Percentiles rank a stretch among this genome's conserved stretches.
Evolutionary conservation across 2,797 vertebrate genomes (phyloP).

Genomic region (Urosaurus nigricauda): DNA sequence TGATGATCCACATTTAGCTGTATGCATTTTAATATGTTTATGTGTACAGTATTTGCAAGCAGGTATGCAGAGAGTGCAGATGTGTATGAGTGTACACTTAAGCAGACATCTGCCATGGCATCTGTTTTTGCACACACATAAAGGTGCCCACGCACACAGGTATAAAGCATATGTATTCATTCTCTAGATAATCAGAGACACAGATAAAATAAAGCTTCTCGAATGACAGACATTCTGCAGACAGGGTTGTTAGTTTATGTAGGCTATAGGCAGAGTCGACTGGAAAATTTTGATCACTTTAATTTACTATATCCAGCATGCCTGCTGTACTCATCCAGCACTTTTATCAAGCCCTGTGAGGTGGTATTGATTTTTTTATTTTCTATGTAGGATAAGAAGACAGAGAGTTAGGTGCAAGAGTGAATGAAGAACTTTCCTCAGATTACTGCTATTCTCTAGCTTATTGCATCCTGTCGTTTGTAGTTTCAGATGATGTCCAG

Average conservation of each 20-base stretch:
- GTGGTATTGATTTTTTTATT: slow-evolving; percentile 99
- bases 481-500: slow-evolving; percentile 98
- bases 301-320: slow-evolving; percentile 97
- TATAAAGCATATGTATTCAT: slow-evolving; percentile 67
- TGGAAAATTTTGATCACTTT: slow-evolving; percentile 99
- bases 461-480: slow-evolving; percentile 99
- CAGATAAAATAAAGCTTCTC: slow-evolving; percentile 80
- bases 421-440: slow-evolving; percentile 98
- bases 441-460: slow-evolving; percentile 96
- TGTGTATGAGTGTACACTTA: neutral
- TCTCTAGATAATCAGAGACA: slow-evolving; percentile 77
- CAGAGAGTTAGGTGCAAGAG: slow-evolving; percentile 97
- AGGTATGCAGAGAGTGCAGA: slow-evolving; percentile 13
- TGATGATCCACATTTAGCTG: slow-evolving; percentile 3
- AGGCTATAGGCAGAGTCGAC: slow-evolving; percentile 91
- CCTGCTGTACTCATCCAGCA: slow-evolving; percentile 88
- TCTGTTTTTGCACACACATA: slow-evolving; percentile 50
- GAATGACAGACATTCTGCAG: slow-evolving; percentile 89
- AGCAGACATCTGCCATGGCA: slow-evolving; percentile 32
- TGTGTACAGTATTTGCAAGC: slow-evolving; percentile 17
- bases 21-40: neutral
- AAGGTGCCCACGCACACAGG: slow-evolving; percentile 48
- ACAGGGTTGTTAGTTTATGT: slow-evolving; percentile 96
- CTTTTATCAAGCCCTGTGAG: slow-evolving; percentile 97
- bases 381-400: slow-evolving; percentile 99